Conservation (phyloP, 2,113 vertebrate species). For the Theristicus caerulescens region DNA sequence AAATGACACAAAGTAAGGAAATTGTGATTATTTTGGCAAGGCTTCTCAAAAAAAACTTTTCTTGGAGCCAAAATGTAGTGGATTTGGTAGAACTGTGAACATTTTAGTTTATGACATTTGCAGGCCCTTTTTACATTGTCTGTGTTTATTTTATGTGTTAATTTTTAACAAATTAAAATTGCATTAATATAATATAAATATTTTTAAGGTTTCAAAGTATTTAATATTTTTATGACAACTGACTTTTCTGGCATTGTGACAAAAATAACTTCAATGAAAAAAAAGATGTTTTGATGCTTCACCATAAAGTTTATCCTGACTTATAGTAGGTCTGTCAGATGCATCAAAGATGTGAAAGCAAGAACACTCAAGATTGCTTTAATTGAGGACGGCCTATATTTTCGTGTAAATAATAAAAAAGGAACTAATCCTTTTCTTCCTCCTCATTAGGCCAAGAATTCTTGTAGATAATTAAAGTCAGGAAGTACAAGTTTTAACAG, state of each 20-base stretch:
- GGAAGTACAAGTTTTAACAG: slow-evolving; percentile 52
- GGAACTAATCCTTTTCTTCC: slow-evolving; percentile 40
- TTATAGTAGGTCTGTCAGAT: not conserved
- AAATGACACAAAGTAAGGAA: slow-evolving; percentile 38
- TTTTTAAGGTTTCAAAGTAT: not conserved
- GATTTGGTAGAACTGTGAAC: not conserved
- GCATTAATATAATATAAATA: not conserved
- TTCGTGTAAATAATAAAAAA: slow-evolving; percentile 40
- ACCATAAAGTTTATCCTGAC: not conserved
- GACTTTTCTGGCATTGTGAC: not conserved
- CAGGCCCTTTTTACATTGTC: not conserved
- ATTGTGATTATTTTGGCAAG: slow-evolving; percentile 52
- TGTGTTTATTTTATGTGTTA: not conserved
- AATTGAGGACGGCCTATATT: slow-evolving; percentile 30
- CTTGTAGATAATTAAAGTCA: slow-evolving; percentile 43
- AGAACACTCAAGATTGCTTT: not conserved
- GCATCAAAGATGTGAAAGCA: slow-evolving; percentile 6
- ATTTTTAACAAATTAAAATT: not conserved
- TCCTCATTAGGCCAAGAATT: slow-evolving; percentile 50
- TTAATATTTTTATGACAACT: not conserved
- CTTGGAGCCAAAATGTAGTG: not conserved
- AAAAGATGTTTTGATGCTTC: not conserved
- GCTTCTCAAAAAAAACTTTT: not conserved
- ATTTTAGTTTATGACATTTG: slow-evolving; percentile 30
- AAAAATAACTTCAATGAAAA: not conserved